Percentiles rank a stretch among this genome's conserved stretches.
Conservation (phyloP, 2,113 vertebrate species). For the Tetraodon nigroviridis region DNA sequence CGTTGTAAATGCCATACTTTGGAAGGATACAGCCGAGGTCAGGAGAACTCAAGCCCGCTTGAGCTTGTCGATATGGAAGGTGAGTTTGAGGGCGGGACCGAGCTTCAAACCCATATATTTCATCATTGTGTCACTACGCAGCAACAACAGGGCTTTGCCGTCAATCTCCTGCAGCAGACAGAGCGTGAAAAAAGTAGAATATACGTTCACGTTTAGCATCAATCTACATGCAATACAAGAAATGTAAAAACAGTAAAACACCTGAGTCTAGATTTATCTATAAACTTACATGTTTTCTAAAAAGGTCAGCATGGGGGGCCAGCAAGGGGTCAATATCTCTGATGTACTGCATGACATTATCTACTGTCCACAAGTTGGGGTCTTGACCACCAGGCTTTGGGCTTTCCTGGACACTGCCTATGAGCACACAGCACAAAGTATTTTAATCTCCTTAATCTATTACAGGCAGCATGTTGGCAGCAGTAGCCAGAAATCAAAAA, state of each 20-base stretch:
- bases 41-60: conserved; percentile 82
- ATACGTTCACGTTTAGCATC: background rate
- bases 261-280: background rate
- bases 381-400: conserved; percentile 77
- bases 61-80: conserved; percentile 95
- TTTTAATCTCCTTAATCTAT: background rate
- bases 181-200: background rate
- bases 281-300: conserved; percentile 88
- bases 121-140: conserved; percentile 93
- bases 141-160: conserved; percentile 85
- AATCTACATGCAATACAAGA: too few species aligned
- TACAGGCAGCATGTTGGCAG: background rate
- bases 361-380: conserved; percentile 89
- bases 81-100: conserved; percentile 94
- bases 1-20: conserved; percentile 41
- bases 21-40: conserved; percentile 20
- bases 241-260: background rate
- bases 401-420: conserved; percentile 70
- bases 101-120: conserved; percentile 99
- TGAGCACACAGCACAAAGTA: too few species aligned
- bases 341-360: conserved; percentile 96
- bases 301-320: conserved; percentile 92
- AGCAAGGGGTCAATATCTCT: conserved; percentile 89
- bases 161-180: conserved; percentile 84
- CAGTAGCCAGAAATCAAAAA: too few species aligned